phyloP scores from a whole-genome alignment of 2,888 invertebrate species.

The Chloroclystis v-ata region DNA sequence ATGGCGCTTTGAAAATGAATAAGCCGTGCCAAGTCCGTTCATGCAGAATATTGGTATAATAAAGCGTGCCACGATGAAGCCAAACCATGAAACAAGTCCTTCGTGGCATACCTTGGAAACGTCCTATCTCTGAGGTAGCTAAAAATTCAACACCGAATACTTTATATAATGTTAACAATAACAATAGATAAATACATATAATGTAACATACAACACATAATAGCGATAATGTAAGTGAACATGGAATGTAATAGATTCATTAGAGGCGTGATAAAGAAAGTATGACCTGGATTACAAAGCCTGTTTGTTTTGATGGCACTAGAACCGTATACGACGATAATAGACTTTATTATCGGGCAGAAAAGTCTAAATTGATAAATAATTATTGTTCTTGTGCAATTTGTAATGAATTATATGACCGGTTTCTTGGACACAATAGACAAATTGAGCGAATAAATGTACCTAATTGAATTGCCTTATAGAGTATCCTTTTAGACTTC shows the following conservation, averaged over 20 bases:
- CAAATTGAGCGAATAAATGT: conserved; percentile 8
- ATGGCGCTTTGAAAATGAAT: conserved; percentile 23
- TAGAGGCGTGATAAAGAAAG: conserved; percentile 34
- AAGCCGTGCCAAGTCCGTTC: conserved; percentile 69
- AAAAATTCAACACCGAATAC: conserved; percentile 56
- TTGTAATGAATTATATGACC: conserved; percentile 12
- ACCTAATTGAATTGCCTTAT: neutral
- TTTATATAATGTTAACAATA: conserved; percentile 33
- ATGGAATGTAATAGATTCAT: conserved; percentile 29
- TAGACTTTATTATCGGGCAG: conserved; percentile 16
- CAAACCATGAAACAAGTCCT: conserved; percentile 47
- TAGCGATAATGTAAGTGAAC: conserved; percentile 30
- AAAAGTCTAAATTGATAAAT: conserved; percentile 20
- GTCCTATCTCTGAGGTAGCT: conserved; percentile 96
- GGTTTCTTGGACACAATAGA: conserved; percentile 6
- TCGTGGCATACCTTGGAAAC: conserved; percentile 88
- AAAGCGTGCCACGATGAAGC: conserved; percentile 73
- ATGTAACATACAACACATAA: conserved; percentile 31
- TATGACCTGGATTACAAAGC: conserved; percentile 23
- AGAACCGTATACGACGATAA: conserved; percentile 11
- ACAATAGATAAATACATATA: conserved; percentile 3
- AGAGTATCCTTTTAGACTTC: neutral
- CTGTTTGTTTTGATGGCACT: conserved; percentile 20
- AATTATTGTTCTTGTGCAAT: conserved; percentile 8
- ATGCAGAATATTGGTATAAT: conserved; percentile 46